Evolutionary conservation across 2,797 vertebrate genomes (phyloP), one percentile per base, ranked within the genome.

Genomic region (Macroramphosus scolopax): DNA sequence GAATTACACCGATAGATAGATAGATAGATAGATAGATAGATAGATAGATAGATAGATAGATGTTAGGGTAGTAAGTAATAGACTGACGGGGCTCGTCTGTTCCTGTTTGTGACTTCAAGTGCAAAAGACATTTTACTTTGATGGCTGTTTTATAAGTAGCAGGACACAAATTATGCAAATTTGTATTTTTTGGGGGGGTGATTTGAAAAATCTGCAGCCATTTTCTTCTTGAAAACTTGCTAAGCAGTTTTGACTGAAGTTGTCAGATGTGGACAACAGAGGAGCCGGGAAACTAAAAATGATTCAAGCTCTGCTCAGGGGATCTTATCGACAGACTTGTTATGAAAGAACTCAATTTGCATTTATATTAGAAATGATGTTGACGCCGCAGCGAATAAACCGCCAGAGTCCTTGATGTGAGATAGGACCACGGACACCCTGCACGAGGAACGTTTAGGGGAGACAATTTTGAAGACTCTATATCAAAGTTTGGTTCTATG

Each of bases 311-410:
- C 1, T 18, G 47, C 39, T 57, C 24, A 1, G 4, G 47, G 24
- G 44, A 20, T 63, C n/a, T 66, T 68, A 66, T 77, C 62, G 51
- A 6, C 17, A 26, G 30, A 36, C 37, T 25, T 30, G 48, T 65
- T 63, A 47, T 20, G 44, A 39, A 17, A 63, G 36, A 60, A 51
- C 18, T 32, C 10, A 41, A 84, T 85, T 85, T 77, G 75, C 83
- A 83, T 85, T 74, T 80, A 75, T 76, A 83, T 82, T 56, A 50
- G 54, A 65, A 73, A 61, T 51, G 24, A 63, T 62, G 49, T 26
- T 0, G 10, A 17, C 8, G 8, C 2, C 8, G 20, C 20, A 22
- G 20, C 20, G n/a, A n/a, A n/a, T n/a, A n/a, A n/a, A n/a, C n/a
- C n/a, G n/a, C n/a, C n/a, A n/a, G n/a, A n/a, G n/a, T n/a, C n/a